Conservation (phyloP, 1,140 invertebrate genomes). For the Tribolium castaneum region DNA sequence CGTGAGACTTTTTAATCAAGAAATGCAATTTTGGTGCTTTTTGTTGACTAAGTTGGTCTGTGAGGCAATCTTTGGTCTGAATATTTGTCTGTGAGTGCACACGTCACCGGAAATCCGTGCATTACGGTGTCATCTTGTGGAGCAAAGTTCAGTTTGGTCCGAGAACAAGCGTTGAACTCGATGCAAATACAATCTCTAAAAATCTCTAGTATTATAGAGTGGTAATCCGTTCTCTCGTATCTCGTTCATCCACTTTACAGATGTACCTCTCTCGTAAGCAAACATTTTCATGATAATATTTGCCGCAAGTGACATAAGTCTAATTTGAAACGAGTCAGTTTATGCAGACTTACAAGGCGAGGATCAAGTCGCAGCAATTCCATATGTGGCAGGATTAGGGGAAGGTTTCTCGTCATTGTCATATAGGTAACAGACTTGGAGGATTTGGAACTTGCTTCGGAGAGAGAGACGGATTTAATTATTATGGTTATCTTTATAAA, state of each 20-base stretch:
- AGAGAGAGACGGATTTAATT: constrained; percentile 61
- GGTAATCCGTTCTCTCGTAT: neutral
- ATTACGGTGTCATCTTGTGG: neutral
- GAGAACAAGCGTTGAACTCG: neutral
- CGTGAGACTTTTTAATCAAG: too few relatives aligned
- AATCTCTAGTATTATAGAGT: neutral
- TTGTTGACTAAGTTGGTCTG: too few relatives aligned
- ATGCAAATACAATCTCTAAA: neutral
- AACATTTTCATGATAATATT: constrained; percentile 35
- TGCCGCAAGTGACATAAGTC: constrained; percentile 57
- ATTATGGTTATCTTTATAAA: constrained; percentile 63
- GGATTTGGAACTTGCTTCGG: constrained; percentile 44
- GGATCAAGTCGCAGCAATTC: constrained; percentile 56
- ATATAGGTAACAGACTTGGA: constrained; percentile 55
- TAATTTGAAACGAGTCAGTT: constrained; percentile 55
- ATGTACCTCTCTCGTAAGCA: constrained; percentile 20
- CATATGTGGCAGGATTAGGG: constrained; percentile 40
- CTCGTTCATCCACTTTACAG: constrained; percentile 2
- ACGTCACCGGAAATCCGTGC: neutral
- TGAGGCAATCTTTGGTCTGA: too few relatives aligned
- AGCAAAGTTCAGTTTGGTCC: neutral
- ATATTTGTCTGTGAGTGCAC: neutral
- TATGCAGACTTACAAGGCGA: constrained; percentile 51
- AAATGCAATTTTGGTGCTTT: too few relatives aligned
- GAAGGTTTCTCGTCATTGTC: constrained; percentile 56